Conservation (phyloP, 2,113 vertebrate genomes). For the Glareola pratincola region DNA sequence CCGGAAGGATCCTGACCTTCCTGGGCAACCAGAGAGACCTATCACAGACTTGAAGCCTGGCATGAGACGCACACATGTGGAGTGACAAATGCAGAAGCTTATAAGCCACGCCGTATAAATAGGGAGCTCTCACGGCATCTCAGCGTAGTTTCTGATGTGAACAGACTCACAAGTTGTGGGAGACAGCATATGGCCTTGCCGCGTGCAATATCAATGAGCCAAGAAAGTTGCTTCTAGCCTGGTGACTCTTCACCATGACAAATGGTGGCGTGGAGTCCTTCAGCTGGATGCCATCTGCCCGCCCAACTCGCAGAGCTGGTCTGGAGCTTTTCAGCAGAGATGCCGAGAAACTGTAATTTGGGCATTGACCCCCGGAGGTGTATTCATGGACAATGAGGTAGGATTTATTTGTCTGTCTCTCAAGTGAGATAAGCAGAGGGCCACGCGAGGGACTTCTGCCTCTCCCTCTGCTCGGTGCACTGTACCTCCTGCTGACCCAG, state of each 20-base stretch:
- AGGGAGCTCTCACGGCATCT: neutral
- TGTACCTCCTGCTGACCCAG: neutral
- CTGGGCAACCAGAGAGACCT: neutral
- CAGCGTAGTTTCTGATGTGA: neutral
- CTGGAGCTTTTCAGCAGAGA: neutral
- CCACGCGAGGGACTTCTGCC: neutral
- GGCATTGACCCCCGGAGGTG: neutral
- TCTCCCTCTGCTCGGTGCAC: neutral
- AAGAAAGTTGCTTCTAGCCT: conserved; percentile 11
- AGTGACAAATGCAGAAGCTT: conserved; percentile 10
- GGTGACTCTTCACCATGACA: neutral
- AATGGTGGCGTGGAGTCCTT: neutral
- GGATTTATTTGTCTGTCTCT: neutral
- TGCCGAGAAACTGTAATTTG: neutral
- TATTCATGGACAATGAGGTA: neutral
- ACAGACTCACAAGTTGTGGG: neutral
- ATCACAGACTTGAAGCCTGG: neutral
- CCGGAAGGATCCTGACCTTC: neutral
- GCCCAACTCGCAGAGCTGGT: neutral
- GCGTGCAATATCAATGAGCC: neutral
- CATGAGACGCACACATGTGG: neutral
- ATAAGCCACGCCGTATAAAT: neutral
- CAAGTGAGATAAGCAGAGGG: neutral
- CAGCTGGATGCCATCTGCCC: conserved; percentile 2
- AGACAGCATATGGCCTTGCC: conserved; percentile 5